Evolutionary conservation across 1,140 invertebrate species (phyloP), one percentile per base, ranked within the genome.

Genomic region (Diorhabda sublineata): DNA sequence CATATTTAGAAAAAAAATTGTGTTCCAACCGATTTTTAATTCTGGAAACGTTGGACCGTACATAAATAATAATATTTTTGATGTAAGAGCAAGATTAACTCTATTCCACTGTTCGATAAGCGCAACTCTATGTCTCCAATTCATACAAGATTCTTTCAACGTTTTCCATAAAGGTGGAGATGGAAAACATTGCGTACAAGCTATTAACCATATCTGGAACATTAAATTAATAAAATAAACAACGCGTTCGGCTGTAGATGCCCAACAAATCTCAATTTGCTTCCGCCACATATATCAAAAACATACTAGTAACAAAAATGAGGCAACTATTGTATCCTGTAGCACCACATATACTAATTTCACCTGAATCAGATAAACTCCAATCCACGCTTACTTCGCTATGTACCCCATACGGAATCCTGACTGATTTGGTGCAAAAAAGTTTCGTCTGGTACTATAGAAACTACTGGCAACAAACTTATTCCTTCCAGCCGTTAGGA

Each of bases 91-190:
- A 42, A 97, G 84, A 82, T 96, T 97, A 8, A 97, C 92, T 63
- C 95, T 87, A 81, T 96, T 95, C 97, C 97, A 99, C 80, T 98
- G 96, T 79, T 95, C 92, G 5, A 98, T 90, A 2, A 99, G 85
- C 58, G 94, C 92, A 60, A 94, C 86, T 69, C 96, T 89, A 84
- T 99, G 97, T 8, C 97, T 85, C 96, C 96, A 98, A 75, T 91
- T 91, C 71, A 92, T 85, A 80, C 95, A 96, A 73, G 95, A 92
- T 82, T 97, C 94, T 75, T 94, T 87, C 68, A 99, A 85, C 3
- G 97, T 98, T 82, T 96, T 95, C 97, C 97, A 98, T 72, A 98
- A 83, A 5, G 95, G 93, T 7, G 97, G 96, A 4, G 95, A 92
- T 8, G 96, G 96, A 83, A 93, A 94, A 81, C 91, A 97, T 65